Percentiles rank a stretch among this genome's conserved stretches.
Evolutionary conservation across 2,888 invertebrate genomes (phyloP).

Genomic region (Euspilapteryx auroguttella): DNA sequence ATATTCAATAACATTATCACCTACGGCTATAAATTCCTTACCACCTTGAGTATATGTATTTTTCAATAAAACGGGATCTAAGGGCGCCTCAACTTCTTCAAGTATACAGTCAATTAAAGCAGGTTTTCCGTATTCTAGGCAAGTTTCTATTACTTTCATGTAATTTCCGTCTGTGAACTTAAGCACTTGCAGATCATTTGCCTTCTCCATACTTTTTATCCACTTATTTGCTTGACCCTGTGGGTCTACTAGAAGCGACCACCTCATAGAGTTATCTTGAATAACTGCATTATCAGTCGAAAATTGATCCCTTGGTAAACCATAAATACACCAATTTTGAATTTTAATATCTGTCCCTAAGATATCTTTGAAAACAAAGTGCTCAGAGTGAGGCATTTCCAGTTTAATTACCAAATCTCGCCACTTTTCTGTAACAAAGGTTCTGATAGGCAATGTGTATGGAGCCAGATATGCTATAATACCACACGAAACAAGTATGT

Average conservation of each 20-base stretch:
- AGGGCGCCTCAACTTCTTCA: slow-evolving; percentile 76
- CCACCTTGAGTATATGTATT: slow-evolving; percentile 75
- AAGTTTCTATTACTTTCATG: slow-evolving; percentile 73
- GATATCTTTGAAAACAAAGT: slow-evolving; percentile 71
- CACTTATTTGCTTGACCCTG: slow-evolving; percentile 85
- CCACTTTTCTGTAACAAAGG: slow-evolving; percentile 69
- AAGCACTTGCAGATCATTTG: slow-evolving; percentile 68
- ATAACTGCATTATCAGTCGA: slow-evolving; percentile 86
- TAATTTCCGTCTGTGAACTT: slow-evolving; percentile 77
- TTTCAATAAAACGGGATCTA: slow-evolving; percentile 77
- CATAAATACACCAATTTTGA: slow-evolving; percentile 83
- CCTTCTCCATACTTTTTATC: slow-evolving; percentile 82
- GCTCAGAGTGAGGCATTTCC: slow-evolving; percentile 76
- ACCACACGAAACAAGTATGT: slow-evolving; percentile 85
- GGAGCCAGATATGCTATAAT: slow-evolving; percentile 89
- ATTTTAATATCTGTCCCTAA: slow-evolving; percentile 86
- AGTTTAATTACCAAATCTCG: slow-evolving; percentile 66
- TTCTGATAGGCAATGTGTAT: slow-evolving; percentile 72
- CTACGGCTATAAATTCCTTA: slow-evolving; percentile 73
- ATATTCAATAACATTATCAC: slow-evolving; percentile 78
- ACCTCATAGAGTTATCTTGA: slow-evolving; percentile 74
- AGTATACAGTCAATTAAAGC: slow-evolving; percentile 75
- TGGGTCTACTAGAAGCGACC: slow-evolving; percentile 83
- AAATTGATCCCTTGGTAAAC: slow-evolving; percentile 78
- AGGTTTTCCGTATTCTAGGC: slow-evolving; percentile 77